phyloP scores from a whole-genome alignment of 2,797 vertebrate genomes.

The Danio jaintianensis region DNA sequence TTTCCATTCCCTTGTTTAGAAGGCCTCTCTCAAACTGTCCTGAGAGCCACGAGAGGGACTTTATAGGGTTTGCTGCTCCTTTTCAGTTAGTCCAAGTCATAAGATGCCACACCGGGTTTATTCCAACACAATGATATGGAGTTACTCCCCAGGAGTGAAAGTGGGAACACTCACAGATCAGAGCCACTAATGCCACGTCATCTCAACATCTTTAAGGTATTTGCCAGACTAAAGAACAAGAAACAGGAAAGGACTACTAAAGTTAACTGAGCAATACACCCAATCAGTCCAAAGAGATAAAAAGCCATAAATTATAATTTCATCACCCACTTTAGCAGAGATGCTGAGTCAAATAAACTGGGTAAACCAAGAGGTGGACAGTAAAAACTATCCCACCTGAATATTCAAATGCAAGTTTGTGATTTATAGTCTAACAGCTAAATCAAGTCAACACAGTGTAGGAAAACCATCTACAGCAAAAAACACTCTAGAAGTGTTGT shows the following conservation, averaged over 20 bases:
- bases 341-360: conserved; percentile 22
- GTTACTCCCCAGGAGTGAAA: neutral
- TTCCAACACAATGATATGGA: conserved; percentile 7
- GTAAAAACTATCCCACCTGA: conserved; percentile 12
- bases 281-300: conserved; percentile 21
- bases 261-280: conserved; percentile 40
- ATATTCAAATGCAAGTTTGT: conserved; percentile 4
- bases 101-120: conserved; percentile 19
- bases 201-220: conserved; percentile 10
- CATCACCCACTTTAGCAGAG: conserved; percentile 16
- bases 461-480: neutral
- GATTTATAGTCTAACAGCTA: conserved; percentile 13
- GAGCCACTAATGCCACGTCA: conserved; percentile 13
- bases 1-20: conserved; percentile 47
- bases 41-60: conserved; percentile 3
- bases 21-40: conserved; percentile 14
- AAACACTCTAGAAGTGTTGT: neutral
- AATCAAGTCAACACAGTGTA: conserved; percentile 5
- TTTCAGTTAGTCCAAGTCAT: conserved; percentile 30
- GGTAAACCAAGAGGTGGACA: neutral
- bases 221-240: conserved; percentile 37
- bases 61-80: conserved; percentile 1
- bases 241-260: conserved; percentile 48
- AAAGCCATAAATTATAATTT: conserved; percentile 39
- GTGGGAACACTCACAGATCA: conserved; percentile 3